Conservation (phyloP, 2,888 invertebrate species). For the Drosophila austrosaltans region DNA sequence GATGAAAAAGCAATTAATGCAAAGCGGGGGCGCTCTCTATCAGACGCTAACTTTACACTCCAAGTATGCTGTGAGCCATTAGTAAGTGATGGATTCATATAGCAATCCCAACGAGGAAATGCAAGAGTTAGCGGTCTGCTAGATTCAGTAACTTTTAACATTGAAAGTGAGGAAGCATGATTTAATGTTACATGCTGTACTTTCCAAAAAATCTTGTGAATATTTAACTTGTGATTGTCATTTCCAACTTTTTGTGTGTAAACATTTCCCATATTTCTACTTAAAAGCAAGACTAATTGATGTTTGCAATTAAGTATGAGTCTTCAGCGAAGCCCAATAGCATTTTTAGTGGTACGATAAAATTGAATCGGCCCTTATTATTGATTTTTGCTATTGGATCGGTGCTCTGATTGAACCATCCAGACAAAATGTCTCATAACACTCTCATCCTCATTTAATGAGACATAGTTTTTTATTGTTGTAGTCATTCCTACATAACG, state of each 20-base stretch:
- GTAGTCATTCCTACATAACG: background rate
- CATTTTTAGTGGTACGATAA: background rate
- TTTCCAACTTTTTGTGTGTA: slow-evolving; percentile 2
- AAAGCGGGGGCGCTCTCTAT: slow-evolving; percentile 68
- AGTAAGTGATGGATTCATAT: slow-evolving; percentile 61
- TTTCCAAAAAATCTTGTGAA: slow-evolving; percentile 19
- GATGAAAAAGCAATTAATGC: background rate
- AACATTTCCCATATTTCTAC: slow-evolving; percentile 8
- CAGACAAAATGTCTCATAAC: background rate
- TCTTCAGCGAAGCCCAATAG: too few species aligned
- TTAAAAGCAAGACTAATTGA: slow-evolving; percentile 4
- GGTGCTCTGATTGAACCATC: background rate
- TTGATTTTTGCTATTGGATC: background rate
- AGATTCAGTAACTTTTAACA: slow-evolving; percentile 33
- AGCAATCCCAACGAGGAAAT: slow-evolving; percentile 44
- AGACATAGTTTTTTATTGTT: slow-evolving; percentile 3
- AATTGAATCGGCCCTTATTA: slow-evolving; percentile 1
- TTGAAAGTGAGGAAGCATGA: slow-evolving; percentile 29
- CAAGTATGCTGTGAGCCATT: slow-evolving; percentile 69
- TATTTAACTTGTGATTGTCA: background rate
- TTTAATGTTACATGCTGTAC: slow-evolving; percentile 33
- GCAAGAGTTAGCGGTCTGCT: slow-evolving; percentile 25
- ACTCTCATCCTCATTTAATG: slow-evolving; percentile 4
- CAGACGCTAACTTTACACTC: slow-evolving; percentile 75
- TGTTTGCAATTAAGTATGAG: slow-evolving; percentile 3